Base-by-base conservation (phyloP, 2,888 invertebrate species). In the Epiblema foenella region DNA sequence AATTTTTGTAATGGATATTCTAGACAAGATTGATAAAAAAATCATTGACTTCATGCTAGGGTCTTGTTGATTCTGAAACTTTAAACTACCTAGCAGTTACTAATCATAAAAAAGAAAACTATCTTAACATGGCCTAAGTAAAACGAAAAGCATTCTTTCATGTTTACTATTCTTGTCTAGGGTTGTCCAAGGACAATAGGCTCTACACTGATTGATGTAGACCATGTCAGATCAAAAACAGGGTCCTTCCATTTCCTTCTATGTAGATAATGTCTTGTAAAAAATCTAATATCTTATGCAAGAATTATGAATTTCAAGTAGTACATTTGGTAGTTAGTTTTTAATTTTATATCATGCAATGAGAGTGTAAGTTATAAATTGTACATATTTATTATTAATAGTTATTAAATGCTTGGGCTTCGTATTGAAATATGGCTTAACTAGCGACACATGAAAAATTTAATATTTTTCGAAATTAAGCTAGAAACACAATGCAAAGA, bases 171-270 rank as follows among this genome's bases (percentile, higher is more conserved):
- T 49, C 57, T 67, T 58, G 49, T 66, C 46, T 58, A 49, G 49
- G 9, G 18, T 51, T 29, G 3, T 65, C 33, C 69, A 51, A 59
- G 54, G 54, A 57, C 69, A 18, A 20, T 17, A 58, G 29, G 42
- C n/a, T 52, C 56, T 33, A 64, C 46, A 46, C 64, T 66, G 42
- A 68, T 57, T 63, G n/a, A n/a, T n/a, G 63, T 85, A 85, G 82
- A 83, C 87, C 83, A 83, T 80, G 75, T 84, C 77, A 84, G 83
- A 85, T 83, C 84, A 81, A 86, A 46, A 86, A 89, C 89, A 90
- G 89, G 89, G 90, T 91, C 89, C 85, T 90, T 90, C 87, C 87
- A 90, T 85, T 86, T 85, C 87, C 84, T 78, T 79, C 77, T 81
- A 77, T 86, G 87, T 89, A 88, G 84, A 87, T 87, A 86, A 81